Conservation (phyloP, 2,113 vertebrate species). For the Prietella phreatophila region DNA sequence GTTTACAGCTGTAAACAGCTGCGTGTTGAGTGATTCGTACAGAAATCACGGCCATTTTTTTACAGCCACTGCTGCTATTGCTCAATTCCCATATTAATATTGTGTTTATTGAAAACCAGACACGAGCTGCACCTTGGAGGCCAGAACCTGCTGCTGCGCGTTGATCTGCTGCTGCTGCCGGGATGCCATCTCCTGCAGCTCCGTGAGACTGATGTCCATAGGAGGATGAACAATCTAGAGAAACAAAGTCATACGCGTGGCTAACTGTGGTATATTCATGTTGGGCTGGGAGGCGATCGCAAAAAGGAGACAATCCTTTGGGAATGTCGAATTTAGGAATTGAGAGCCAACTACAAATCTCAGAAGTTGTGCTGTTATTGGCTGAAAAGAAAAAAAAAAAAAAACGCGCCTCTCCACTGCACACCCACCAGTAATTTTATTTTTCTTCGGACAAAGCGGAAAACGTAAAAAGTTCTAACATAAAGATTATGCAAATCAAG, state of each 20-base stretch:
- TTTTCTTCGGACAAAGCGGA: not conserved
- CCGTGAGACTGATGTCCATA: conserved; percentile 84
- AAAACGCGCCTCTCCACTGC: too few species aligned
- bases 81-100: not conserved
- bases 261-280: not conserved
- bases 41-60: not conserved
- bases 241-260: not conserved
- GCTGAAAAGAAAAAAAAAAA: too few species aligned
- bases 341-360: not conserved
- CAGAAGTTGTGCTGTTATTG: not conserved
- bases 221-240: conserved; percentile 75
- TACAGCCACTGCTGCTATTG: not conserved
- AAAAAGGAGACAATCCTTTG: not conserved
- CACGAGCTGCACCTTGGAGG: conserved; percentile 77
- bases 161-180: conserved; percentile 92
- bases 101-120: not conserved
- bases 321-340: not conserved
- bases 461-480: not conserved
- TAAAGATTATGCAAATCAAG: not conserved
- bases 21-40: not conserved
- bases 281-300: not conserved
- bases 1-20: not conserved
- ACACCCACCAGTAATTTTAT: not conserved
- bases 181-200: conserved; percentile 89
- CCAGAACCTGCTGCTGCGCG: conserved; percentile 84